Evolutionary conservation across 2,797 vertebrate species (phyloP).

Genomic region (Falco naumanni): DNA sequence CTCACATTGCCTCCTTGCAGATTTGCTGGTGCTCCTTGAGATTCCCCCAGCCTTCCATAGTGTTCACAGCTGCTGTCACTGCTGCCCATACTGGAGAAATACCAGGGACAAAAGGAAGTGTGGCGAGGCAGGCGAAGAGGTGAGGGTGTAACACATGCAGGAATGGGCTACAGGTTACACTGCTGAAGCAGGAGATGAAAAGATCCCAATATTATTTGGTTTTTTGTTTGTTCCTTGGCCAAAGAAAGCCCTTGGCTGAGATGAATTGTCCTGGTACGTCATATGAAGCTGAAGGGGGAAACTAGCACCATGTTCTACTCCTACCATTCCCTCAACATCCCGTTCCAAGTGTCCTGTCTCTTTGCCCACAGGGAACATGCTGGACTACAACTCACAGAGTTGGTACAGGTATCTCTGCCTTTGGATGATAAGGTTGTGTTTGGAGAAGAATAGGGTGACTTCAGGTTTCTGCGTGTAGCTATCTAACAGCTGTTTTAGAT

Average conservation of each 20-base stretch:
- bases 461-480: background rate
- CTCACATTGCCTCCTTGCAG: background rate
- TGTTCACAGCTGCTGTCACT: background rate
- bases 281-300: background rate
- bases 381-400: background rate
- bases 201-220: background rate
- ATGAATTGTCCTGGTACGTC: background rate
- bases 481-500: background rate
- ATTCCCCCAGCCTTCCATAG: background rate
- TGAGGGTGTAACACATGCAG: background rate
- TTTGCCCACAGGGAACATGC: fast-evolving
- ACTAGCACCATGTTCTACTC: background rate
- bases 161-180: background rate
- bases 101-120: background rate
- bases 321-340: background rate
- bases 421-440: background rate
- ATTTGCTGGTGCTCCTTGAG: background rate
- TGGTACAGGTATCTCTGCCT: background rate
- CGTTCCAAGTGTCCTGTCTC: background rate
- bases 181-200: background rate
- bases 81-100: background rate
- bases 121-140: fast-evolving
- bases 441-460: background rate
- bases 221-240: background rate
- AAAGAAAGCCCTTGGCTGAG: background rate